These are phyloP conservation scores for Eupithecia centaureata DNA, from an alignment of 2,888 invertebrate genomes.

Conservation along the genomic window DNA sequence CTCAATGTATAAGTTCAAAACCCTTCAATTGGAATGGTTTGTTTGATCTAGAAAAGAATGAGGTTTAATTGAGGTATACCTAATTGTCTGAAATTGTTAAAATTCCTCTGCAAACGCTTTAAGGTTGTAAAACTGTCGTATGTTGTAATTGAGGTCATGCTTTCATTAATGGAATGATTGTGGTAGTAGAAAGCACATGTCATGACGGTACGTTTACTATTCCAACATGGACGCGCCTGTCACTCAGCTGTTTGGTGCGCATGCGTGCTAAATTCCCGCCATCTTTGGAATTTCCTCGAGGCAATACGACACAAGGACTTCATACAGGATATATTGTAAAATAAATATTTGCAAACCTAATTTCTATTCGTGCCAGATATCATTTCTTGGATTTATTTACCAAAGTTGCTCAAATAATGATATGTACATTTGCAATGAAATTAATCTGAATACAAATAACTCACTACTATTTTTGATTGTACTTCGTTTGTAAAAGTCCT, in stretches of 20 bases:
- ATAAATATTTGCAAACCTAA: too few relatives aligned
- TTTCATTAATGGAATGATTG: slow-evolving; percentile 44
- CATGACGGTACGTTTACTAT: slow-evolving; percentile 42
- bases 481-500: neutral
- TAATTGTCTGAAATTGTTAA: neutral
- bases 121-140: slow-evolving; percentile 21
- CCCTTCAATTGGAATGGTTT: neutral
- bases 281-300: slow-evolving; percentile 60
- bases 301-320: slow-evolving; percentile 5
- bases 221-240: slow-evolving; percentile 68
- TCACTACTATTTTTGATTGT: neutral
- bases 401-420: too few relatives aligned
- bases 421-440: too few relatives aligned
- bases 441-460: too few relatives aligned
- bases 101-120: neutral
- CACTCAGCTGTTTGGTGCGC: slow-evolving; percentile 77
- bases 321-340: too few relatives aligned
- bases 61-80: neutral
- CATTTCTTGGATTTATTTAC: too few relatives aligned
- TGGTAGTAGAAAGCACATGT: slow-evolving; percentile 44
- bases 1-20: neutral
- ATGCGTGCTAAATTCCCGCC: slow-evolving; percentile 75
- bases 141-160: slow-evolving; percentile 41
- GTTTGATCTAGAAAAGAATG: neutral
- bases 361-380: neutral